These are phyloP conservation scores for Megalurothrips usitatus DNA, from an alignment of 2,888 invertebrate species.

Conservation along the genomic window DNA sequence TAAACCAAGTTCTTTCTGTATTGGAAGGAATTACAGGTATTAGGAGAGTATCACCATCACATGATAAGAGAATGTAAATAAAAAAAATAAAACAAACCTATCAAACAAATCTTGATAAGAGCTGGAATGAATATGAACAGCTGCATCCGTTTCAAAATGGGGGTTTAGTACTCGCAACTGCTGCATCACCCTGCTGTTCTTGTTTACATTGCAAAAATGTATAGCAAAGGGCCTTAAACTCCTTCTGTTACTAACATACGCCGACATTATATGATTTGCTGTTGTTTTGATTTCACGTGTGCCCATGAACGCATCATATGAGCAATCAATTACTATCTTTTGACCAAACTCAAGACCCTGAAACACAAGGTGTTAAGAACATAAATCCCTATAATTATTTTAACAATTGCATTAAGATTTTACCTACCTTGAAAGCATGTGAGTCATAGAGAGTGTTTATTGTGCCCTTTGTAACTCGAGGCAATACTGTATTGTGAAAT, in stretches of 20 bases:
- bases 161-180: background rate
- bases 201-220: background rate
- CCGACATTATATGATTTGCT: background rate
- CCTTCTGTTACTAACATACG: background rate
- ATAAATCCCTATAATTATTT: background rate
- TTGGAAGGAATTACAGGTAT: background rate
- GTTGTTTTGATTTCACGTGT: background rate
- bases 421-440: background rate
- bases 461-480: background rate
- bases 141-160: background rate
- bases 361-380: constrained; percentile 29
- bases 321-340: constrained; percentile 31
- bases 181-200: background rate
- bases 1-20: background rate
- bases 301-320: constrained; percentile 33
- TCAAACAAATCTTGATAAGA: background rate
- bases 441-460: background rate
- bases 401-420: background rate
- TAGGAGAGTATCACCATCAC: background rate
- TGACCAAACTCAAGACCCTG: constrained; percentile 11
- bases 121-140: background rate
- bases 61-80: background rate
- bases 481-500: background rate
- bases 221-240: background rate
- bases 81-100: background rate